Evolutionary conservation across 2,113 vertebrate genomes (phyloP).

Genomic region (Phoxinus phoxinus): DNA sequence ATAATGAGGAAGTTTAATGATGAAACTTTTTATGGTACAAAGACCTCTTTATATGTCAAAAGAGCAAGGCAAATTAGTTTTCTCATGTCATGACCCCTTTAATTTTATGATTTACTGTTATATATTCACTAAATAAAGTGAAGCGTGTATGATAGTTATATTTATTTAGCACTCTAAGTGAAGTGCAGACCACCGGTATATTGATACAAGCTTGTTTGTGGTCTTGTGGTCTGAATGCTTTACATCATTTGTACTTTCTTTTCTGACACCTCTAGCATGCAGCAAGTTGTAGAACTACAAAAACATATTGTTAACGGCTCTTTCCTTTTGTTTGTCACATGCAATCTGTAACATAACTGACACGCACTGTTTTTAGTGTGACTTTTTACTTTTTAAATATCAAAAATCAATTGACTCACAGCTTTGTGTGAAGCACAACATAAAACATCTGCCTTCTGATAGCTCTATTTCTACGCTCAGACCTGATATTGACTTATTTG

Average conservation of each 20-base stretch:
- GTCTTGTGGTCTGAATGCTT: not conserved
- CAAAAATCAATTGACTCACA: slow-evolving; percentile 57
- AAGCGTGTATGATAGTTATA: not conserved
- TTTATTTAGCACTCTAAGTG: not conserved
- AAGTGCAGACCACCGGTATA: not conserved
- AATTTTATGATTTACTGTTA: not conserved
- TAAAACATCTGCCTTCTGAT: slow-evolving; percentile 46
- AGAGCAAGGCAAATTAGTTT: no score
- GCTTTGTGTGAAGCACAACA: slow-evolving; percentile 56
- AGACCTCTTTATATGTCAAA: no score
- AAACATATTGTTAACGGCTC: not conserved
- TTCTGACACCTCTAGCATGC: not conserved
- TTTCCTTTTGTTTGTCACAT: not conserved
- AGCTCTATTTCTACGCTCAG: slow-evolving; percentile 53
- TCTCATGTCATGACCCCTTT: not conserved
- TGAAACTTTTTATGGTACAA: no score
- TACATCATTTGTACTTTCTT: not conserved
- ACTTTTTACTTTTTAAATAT: not conserved
- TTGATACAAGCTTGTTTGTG: slow-evolving; percentile 1
- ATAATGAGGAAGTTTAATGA: no score
- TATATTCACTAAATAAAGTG: not conserved
- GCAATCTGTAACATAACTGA: not conserved
- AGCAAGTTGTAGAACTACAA: not conserved
- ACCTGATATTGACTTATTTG: slow-evolving; percentile 61
- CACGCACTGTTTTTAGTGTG: not conserved